These are phyloP conservation scores for Oreochromis aureus DNA, from an alignment of 2,113 vertebrate genomes.

Conservation along the genomic window DNA sequence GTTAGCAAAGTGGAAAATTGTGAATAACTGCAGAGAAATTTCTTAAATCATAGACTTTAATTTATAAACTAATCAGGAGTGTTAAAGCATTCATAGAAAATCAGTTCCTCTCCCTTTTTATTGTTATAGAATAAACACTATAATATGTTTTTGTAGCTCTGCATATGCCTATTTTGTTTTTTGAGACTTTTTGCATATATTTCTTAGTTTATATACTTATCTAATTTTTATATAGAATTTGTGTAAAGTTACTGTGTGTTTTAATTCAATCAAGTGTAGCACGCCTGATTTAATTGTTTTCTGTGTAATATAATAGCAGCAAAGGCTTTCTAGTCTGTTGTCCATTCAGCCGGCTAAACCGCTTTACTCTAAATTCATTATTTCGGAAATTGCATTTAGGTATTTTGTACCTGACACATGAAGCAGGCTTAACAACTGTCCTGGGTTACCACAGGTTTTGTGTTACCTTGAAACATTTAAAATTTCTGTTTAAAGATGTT, in stretches of 20 bases:
- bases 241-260: not conserved
- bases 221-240: not conserved
- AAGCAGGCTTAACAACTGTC: not conserved
- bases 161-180: not conserved
- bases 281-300: not conserved
- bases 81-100: not conserved
- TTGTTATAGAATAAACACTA: not conserved
- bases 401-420: not conserved
- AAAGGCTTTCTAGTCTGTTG: not conserved
- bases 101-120: not conserved
- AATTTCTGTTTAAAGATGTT: fast-evolving
- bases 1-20: not conserved
- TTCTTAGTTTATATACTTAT: not conserved
- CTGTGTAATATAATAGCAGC: not conserved
- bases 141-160: not conserved
- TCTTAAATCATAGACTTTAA: not conserved
- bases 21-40: not conserved
- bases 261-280: fast-evolving
- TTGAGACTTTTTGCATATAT: not conserved
- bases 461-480: not conserved
- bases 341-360: not conserved
- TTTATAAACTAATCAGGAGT: not conserved
- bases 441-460: not conserved
- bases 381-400: not conserved
- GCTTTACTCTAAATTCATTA: not conserved